Conservation (phyloP, 2,888 invertebrate genomes). For the Oscheius sp. region DNA sequence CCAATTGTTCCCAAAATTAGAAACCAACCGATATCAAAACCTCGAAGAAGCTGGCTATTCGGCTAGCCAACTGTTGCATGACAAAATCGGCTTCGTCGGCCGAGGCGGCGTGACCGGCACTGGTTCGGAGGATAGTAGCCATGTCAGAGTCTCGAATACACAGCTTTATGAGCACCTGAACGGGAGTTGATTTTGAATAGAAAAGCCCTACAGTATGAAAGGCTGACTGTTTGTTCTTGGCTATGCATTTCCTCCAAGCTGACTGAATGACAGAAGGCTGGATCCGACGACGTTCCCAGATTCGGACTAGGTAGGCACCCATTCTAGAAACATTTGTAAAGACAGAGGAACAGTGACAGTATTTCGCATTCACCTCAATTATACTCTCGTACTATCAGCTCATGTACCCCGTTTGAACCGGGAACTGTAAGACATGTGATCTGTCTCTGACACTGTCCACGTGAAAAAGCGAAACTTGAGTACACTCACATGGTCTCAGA, state of each 20-base stretch:
- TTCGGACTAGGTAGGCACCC: slow-evolving; percentile 37
- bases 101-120: slow-evolving; percentile 23
- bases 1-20: background rate
- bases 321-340: slow-evolving; percentile 12
- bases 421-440: background rate
- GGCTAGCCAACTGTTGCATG: slow-evolving; percentile 33
- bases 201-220: slow-evolving; percentile 17
- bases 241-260: slow-evolving; percentile 35
- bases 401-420: background rate
- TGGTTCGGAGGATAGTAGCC: slow-evolving; percentile 19
- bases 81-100: slow-evolving; percentile 43
- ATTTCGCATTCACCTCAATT: background rate
- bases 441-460: too few relatives aligned
- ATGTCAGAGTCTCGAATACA: slow-evolving; percentile 18
- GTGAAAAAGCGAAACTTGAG: too few relatives aligned
- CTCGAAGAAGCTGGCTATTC: slow-evolving; percentile 39
- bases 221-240: slow-evolving; percentile 19
- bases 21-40: slow-evolving; percentile 13
- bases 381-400: background rate
- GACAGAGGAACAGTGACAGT: background rate
- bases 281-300: slow-evolving; percentile 38
- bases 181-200: background rate
- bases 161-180: slow-evolving; percentile 28
- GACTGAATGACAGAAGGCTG: slow-evolving; percentile 29
- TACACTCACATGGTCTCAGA: background rate